Evolutionary conservation across 1,140 invertebrate genomes (phyloP).

Genomic region (Brachionus rubens): DNA sequence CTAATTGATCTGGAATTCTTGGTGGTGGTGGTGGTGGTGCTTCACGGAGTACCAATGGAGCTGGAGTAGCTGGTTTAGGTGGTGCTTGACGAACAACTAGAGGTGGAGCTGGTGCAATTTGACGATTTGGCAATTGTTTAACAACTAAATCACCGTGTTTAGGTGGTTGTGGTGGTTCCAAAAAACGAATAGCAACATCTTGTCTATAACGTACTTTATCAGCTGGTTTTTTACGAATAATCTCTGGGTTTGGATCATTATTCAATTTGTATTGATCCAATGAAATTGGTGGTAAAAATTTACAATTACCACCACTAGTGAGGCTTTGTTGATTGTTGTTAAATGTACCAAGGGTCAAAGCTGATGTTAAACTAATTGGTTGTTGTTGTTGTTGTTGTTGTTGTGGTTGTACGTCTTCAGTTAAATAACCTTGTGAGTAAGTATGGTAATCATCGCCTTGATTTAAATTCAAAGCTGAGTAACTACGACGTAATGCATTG

Average conservation of each 20-base stretch:
- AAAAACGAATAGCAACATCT: constrained; percentile 22
- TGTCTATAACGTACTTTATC: constrained; percentile 5
- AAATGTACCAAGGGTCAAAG: neutral
- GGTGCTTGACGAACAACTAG: constrained; percentile 27
- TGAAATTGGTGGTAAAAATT: constrained; percentile 11
- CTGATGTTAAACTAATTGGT: neutral
- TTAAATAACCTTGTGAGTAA: neutral
- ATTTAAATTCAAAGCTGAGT: constrained; percentile 19
- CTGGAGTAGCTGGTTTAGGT: neutral
- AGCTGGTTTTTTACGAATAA: constrained; percentile 23
- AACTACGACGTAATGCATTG: constrained; percentile 2
- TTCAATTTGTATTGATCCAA: constrained; percentile 36
- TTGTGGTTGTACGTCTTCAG: neutral
- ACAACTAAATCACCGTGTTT: constrained; percentile 17
- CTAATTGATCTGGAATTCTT: neutral
- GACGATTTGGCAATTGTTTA: neutral
- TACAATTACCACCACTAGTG: neutral
- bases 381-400: neutral
- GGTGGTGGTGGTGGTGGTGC: constrained; percentile 29
- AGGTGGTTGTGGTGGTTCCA: constrained; percentile 34
- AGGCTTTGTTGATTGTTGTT: neutral
- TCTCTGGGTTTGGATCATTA: constrained; percentile 44
- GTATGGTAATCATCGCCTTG: neutral
- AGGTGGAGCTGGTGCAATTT: constrained; percentile 29
- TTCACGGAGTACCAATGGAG: constrained; percentile 38